Base-by-base conservation (phyloP, 2,797 vertebrate genomes). In the Jordanella pulchra region DNA sequence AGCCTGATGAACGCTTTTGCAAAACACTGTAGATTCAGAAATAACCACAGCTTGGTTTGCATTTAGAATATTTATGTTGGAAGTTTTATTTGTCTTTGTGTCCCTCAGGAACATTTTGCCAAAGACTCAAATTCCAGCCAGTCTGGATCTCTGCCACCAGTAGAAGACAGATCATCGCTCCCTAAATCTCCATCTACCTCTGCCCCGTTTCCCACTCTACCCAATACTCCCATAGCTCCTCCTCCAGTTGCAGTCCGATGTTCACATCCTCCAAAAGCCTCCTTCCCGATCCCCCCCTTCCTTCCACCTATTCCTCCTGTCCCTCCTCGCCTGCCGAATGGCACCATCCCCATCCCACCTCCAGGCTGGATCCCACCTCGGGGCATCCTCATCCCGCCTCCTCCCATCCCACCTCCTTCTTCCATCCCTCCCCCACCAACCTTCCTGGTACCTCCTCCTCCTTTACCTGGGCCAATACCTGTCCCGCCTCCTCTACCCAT, bases 41-140 rank as follows among this genome's bases (percentile, higher is more conserved):
- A 35, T 35, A 35, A 21, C 14, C 18, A 5, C 18, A 17, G 2
- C 12, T 35, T 35, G 21, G 23, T 60, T 60, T 32, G 56, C 30
- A 23, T 35, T 61, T 13, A 54, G 30, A 23, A 17, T 76, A 13
- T 66, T 58, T 23, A 35, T 55, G 13, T 56, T 39, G 25, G 21
- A 17, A 4, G 42, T 51, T 68, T 13, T 42, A 56, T 74, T 7
- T 71, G 54, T n/a, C n/a, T 69, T 11, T 72, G 21, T 90, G 64
- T 64, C 60, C 32, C 47, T 78, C 7, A 99, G 98, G 94, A 93
- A 71, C 93, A 92, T 82, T 93, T 93, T 86, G 94, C 94, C 70
- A 94, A 93, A 0, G 93, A 95, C 81, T 96, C 94, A 0, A 93
- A 95, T 0, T 94, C 95, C 0, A 94, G 94, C 91, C 94, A 89